These are phyloP conservation scores for Gallinago media DNA, from an alignment of 2,113 vertebrate species.

Conservation along the genomic window DNA sequence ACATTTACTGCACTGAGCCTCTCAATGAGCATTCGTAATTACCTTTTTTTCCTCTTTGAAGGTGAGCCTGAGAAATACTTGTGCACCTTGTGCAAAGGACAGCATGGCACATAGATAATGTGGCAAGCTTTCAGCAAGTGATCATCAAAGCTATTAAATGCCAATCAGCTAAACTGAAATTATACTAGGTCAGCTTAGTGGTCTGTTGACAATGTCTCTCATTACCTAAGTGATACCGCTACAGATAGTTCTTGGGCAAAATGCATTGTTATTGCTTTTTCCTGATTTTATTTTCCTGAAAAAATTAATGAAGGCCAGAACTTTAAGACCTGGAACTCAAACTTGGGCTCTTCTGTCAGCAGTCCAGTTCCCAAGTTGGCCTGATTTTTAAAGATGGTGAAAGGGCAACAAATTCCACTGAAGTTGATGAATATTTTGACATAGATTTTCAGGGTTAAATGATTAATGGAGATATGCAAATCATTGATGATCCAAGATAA, in stretches of 20 bases:
- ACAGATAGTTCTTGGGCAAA: neutral
- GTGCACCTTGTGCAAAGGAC: neutral
- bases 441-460: neutral
- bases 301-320: neutral
- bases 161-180: slow-evolving; percentile 5
- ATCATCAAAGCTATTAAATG: slow-evolving; percentile 48
- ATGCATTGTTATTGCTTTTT: neutral
- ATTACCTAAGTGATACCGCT: neutral
- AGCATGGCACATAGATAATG: neutral
- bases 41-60: neutral
- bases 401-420: neutral
- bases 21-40: neutral
- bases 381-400: neutral
- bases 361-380: neutral
- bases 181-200: slow-evolving; percentile 12
- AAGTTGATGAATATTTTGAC: neutral
- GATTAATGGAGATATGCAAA: slow-evolving; percentile 21
- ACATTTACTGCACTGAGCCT: neutral
- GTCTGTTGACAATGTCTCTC: slow-evolving; percentile 32
- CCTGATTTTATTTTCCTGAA: neutral
- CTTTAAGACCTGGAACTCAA: neutral
- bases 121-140: slow-evolving; percentile 43
- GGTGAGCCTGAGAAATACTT: neutral
- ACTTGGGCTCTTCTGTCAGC: neutral
- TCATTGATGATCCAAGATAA: slow-evolving; percentile 1